A percentile compares a stretch with the other conserved stretches of the same genome.
Evolutionary conservation across 2,888 invertebrate species (phyloP).

Genomic region (Phlogophora meticulosa): DNA sequence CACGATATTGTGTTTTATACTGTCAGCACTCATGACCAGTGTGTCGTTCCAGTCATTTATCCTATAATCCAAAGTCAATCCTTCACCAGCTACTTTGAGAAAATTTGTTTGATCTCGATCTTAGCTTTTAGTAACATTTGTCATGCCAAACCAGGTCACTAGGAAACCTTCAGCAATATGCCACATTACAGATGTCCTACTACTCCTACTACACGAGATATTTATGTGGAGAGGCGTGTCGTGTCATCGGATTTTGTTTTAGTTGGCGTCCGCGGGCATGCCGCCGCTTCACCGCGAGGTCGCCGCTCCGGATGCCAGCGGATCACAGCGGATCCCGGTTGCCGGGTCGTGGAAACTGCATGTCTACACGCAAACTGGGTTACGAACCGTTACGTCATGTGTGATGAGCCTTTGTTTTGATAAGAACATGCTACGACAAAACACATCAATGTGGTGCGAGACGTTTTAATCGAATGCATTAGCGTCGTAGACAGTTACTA

Average conservation of each 20-base stretch:
- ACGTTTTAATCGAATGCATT: not conserved
- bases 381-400: constrained; percentile 44
- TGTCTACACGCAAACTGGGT: constrained; percentile 57
- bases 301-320: constrained; percentile 65
- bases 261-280: constrained; percentile 72
- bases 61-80: not conserved
- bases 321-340: constrained; percentile 61
- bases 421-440: not conserved
- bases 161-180: constrained; percentile 28
- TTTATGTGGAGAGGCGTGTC: constrained; percentile 66
- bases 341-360: constrained; percentile 51
- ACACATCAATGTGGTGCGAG: not conserved
- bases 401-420: constrained; percentile 25
- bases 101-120: constrained; percentile 2
- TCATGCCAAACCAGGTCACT: constrained; percentile 31
- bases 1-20: not conserved
- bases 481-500: not conserved
- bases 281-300: constrained; percentile 69
- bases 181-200: constrained; percentile 44
- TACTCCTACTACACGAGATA: constrained; percentile 35
- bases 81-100: not conserved
- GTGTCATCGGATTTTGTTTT: constrained; percentile 71
- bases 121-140: constrained; percentile 3
- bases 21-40: not conserved
- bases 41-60: not conserved